Conservation (phyloP, 2,797 vertebrate species). For the Gorsachius magnificus region DNA sequence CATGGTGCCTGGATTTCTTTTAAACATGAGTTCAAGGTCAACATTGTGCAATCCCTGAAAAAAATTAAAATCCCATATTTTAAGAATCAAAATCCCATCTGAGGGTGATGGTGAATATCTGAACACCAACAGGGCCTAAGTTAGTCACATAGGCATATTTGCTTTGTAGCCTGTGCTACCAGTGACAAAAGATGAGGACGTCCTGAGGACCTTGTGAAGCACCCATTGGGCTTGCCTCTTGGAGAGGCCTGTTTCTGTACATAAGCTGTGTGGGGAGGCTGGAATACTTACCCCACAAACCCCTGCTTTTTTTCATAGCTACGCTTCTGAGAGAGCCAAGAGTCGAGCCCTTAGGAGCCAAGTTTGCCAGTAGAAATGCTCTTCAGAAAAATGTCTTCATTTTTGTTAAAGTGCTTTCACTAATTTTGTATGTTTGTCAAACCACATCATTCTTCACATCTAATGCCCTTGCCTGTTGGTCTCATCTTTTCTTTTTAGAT, state of each 20-base stretch:
- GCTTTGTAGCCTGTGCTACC: background rate
- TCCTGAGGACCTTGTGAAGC: background rate
- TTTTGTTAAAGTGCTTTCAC: background rate
- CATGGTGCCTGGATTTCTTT: background rate
- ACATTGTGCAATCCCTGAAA: background rate
- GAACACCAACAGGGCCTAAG: background rate
- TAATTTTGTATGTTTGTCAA: background rate
- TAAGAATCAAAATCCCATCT: background rate
- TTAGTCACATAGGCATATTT: accelerated
- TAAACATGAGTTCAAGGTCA: conserved; percentile 5
- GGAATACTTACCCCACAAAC: background rate
- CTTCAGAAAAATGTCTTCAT: background rate
- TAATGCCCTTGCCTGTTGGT: background rate
- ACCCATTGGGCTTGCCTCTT: background rate
- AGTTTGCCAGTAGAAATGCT: background rate
- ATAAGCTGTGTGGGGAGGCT: background rate
- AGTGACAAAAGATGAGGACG: background rate
- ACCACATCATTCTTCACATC: background rate
- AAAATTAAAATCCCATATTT: background rate
- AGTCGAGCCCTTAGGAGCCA: background rate
- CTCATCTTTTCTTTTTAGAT: background rate
- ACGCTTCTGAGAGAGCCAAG: background rate
- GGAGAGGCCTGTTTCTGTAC: background rate
- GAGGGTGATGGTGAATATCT: background rate
- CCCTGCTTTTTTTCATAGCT: background rate